Evolutionary conservation across 1,140 invertebrate species (phyloP).

Genomic region (Ericerus pela): DNA sequence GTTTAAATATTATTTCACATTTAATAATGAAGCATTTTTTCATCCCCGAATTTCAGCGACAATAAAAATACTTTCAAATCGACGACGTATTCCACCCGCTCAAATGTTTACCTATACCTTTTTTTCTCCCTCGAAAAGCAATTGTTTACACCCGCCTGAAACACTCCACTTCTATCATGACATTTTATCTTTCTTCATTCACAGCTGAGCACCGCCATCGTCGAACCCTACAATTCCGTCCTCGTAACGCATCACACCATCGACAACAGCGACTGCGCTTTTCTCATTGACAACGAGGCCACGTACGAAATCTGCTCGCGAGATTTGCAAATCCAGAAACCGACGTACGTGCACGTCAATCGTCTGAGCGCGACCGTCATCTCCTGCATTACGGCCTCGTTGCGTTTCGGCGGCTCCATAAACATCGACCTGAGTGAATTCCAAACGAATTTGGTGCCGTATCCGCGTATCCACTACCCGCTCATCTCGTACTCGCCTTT

Average conservation of each 20-base stretch:
- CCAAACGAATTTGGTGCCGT: conserved; percentile 48
- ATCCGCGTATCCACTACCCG: conserved; percentile 35
- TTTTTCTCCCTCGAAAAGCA: too few species aligned
- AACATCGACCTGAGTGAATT: conserved; percentile 52
- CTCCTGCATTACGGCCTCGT: conserved; percentile 42
- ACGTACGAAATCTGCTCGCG: conserved; percentile 49
- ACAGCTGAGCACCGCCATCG: conserved; percentile 38
- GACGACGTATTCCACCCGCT: too few species aligned
- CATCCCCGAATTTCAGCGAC: too few species aligned
- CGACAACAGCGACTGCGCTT: conserved; percentile 46
- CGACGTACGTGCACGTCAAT: conserved; percentile 52
- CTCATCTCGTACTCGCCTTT: conserved; percentile 27
- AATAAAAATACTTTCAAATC: too few species aligned
- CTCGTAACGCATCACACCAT: conserved; percentile 48
- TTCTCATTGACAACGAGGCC: conserved; percentile 44
- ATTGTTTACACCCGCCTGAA: background rate
- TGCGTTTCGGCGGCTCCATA: conserved; percentile 52
- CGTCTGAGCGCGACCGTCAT: conserved; percentile 50
- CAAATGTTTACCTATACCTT: too few species aligned
- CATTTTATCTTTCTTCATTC: background rate
- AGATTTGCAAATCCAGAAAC: conserved; percentile 35
- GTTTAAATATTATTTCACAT: too few species aligned
- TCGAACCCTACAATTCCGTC: conserved; percentile 51
- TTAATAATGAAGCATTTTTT: too few species aligned
- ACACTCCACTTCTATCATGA: background rate